Conservation (phyloP, 2,113 vertebrate genomes). For the Phyllostomus hastatus region DNA sequence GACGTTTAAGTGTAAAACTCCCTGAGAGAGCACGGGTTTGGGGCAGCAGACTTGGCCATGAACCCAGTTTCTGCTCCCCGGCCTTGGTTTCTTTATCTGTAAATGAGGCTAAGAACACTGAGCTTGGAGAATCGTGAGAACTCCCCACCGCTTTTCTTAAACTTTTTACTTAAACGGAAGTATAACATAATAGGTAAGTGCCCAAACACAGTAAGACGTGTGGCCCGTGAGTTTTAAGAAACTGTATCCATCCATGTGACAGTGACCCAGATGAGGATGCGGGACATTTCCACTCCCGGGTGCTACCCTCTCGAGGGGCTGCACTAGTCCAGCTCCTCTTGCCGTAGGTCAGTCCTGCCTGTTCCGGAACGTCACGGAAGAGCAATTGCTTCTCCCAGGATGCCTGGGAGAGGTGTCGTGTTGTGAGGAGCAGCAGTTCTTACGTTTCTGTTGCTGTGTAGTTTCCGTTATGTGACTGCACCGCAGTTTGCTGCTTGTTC, state of each 20-base stretch:
- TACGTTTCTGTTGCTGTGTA: neutral
- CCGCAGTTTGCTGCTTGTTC: fast-evolving
- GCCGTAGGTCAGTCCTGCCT: too few relatives aligned
- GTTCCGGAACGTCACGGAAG: neutral
- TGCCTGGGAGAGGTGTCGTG: fast-evolving
- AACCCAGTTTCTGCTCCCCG: neutral
- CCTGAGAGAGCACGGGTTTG: neutral
- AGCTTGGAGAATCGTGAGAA: neutral
- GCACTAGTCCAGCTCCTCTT: neutral
- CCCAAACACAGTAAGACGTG: neutral
- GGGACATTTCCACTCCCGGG: neutral
- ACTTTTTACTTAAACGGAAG: neutral
- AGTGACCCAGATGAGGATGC: neutral
- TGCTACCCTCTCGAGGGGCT: neutral
- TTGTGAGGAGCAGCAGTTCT: neutral
- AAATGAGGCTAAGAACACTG: neutral
- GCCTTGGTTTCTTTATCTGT: neutral
- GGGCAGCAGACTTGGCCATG: neutral
- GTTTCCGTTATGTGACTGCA: neutral
- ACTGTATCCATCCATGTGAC: neutral
- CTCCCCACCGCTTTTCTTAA: neutral
- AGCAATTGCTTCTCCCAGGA: neutral
- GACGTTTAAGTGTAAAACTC: neutral
- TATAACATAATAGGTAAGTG: neutral
- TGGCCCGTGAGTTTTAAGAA: neutral